Evolutionary conservation across 2,888 invertebrate species (phyloP), one percentile per base, ranked within the genome.

Genomic region (Hirtodrosophila trivittata): DNA sequence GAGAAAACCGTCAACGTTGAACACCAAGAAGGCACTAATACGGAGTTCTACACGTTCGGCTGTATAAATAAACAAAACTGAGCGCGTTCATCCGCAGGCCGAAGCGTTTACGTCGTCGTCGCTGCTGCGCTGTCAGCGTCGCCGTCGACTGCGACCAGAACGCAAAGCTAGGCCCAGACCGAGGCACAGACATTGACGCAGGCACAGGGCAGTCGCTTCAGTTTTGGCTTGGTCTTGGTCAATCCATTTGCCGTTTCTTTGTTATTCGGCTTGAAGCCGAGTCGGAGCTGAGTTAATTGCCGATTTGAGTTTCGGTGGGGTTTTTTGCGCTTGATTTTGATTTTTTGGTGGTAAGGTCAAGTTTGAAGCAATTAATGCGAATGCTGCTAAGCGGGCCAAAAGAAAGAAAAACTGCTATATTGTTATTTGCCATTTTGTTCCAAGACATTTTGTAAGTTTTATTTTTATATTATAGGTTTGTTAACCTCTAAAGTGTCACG

Each of bases 1-100:
- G 65, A 37, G 55, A 58, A 52, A 64, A 68, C 76, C 76, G 77
- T 67, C 77, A 77, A 76, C 76, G 74, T 70, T 81, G 73, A 77
- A 78, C 80, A 84, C 87, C 86, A 83, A 89, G 87, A 88, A 89
- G 78, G 87, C 77, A 88, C 87, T 87, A 86, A 87, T 86, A 87
- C 77, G 70, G 74, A 74, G 77, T 87, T 87, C 87, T 87, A 77
- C 72, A 51, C 52, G 69, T 56, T 75, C 82, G 73, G 87, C 72
- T 83, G 87, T 87, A 87, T 87, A 87, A 87, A 87, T 87, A 87
- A 87, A 87, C 83, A 87, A 78, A 86, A 71, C 28, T 68, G 65
- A 58, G 65, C 70, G 57, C 70, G 73, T 57, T 70, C 57, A 66
- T 80, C 69, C 70, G 49, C 42, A 54, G 60, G 58, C 65, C 69